phyloP scores from a whole-genome alignment of 2,888 invertebrate species.

The Dione vanillae region DNA sequence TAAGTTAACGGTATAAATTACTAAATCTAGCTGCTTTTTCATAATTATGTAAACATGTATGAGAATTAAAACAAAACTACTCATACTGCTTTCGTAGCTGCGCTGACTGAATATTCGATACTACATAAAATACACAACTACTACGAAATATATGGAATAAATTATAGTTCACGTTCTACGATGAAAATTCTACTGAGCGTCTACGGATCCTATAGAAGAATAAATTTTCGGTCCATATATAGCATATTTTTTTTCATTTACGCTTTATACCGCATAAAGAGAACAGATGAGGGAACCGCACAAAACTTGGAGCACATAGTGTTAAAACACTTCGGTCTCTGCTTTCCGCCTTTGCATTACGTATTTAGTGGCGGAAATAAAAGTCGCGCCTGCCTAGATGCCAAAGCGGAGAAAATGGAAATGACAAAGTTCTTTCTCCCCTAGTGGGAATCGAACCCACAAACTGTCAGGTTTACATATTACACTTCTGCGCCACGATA shows the following conservation, averaged over 20 bases:
- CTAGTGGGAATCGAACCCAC: too few species aligned
- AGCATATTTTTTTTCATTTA: background rate
- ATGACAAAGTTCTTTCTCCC: too few species aligned
- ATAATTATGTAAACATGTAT: background rate
- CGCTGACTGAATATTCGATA: constrained; percentile 1
- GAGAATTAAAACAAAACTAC: background rate
- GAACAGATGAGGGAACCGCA: too few species aligned
- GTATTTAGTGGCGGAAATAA: too few species aligned
- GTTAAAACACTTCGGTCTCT: too few species aligned
- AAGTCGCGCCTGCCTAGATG: too few species aligned
- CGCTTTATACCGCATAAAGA: too few species aligned
- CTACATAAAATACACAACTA: background rate
- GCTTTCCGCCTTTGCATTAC: too few species aligned
- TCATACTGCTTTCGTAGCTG: background rate
- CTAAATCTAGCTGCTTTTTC: background rate
- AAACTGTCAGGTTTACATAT: too few species aligned
- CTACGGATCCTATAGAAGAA: background rate
- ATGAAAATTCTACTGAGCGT: background rate
- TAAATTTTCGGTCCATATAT: background rate
- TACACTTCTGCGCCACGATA: too few species aligned
- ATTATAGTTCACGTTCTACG: constrained; percentile 5
- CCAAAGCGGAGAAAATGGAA: too few species aligned
- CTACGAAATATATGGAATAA: constrained; percentile 14
- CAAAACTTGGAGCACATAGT: too few species aligned
- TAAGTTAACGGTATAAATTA: background rate